phyloP scores from a whole-genome alignment of 2,888 invertebrate genomes.

The Ophioninae sp. region DNA sequence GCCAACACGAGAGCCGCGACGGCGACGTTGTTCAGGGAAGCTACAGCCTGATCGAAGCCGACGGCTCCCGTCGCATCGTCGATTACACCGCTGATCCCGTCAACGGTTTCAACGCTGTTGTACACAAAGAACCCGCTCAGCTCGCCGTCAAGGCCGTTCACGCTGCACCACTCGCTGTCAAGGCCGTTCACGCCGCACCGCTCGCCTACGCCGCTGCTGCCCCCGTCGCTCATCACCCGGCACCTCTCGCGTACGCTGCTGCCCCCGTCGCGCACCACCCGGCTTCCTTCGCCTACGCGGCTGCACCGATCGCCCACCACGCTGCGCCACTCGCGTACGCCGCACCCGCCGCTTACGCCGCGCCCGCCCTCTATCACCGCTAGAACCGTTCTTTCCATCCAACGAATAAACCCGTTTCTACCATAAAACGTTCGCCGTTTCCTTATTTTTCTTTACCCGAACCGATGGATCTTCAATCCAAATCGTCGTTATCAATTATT shows the following conservation, averaged over 20 bases:
- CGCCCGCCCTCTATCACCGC: constrained; percentile 61
- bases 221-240: constrained; percentile 76
- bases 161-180: constrained; percentile 64
- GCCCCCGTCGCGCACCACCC: constrained; percentile 65
- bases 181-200: constrained; percentile 62
- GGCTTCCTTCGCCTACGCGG: constrained; percentile 60
- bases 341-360: constrained; percentile 62
- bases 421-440: constrained; percentile 2
- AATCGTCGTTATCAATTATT: not conserved
- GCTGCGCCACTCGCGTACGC: constrained; percentile 51
- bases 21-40: constrained; percentile 78
- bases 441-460: not conserved
- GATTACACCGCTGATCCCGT: constrained; percentile 77
- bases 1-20: constrained; percentile 76
- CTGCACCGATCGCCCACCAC: constrained; percentile 58
- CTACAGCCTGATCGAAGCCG: constrained; percentile 81
- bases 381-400: constrained; percentile 43
- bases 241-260: constrained; percentile 82
- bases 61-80: constrained; percentile 79
- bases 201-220: constrained; percentile 51
- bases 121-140: constrained; percentile 74
- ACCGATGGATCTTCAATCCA: too few species aligned
- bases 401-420: constrained; percentile 54
- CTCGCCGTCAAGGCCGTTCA: constrained; percentile 81
- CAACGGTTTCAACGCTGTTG: constrained; percentile 78